Percentiles rank a stretch among this genome's conserved stretches.
phyloP scores from a whole-genome alignment of 2,113 vertebrate species.

The Cyrtonyx montezumae region DNA sequence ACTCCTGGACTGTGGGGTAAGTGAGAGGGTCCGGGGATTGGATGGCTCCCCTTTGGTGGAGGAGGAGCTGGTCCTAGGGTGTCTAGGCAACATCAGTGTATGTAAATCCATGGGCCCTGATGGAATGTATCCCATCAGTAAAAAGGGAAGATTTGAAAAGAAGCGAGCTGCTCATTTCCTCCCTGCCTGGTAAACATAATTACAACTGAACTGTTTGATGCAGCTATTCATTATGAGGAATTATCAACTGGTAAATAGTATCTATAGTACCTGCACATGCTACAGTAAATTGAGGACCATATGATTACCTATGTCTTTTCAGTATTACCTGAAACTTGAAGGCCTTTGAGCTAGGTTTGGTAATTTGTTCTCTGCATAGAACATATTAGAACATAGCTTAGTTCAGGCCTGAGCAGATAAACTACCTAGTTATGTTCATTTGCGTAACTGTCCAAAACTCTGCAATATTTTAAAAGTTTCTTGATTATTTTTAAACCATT shows the following conservation, averaged over 20 bases:
- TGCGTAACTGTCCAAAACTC: background rate
- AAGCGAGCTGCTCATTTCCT: background rate
- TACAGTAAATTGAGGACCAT: accelerated
- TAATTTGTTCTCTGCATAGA: background rate
- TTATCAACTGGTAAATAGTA: background rate
- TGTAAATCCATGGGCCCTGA: no score
- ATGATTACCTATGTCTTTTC: background rate
- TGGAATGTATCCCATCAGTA: no score
- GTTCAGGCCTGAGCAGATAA: background rate
- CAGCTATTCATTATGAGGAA: background rate
- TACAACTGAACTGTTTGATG: background rate
- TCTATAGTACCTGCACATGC: background rate
- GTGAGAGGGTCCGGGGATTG: no score
- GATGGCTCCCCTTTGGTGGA: no score
- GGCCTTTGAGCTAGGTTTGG: background rate
- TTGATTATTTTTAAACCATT: background rate
- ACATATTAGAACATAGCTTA: background rate
- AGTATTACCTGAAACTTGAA: background rate
- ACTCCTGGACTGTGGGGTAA: no score
- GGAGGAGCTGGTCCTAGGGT: no score
- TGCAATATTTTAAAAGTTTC: background rate
- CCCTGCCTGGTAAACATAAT: background rate
- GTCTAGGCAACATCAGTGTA: no score
- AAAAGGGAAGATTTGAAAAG: background rate
- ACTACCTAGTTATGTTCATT: background rate